These are phyloP conservation scores for Cephus sareptanus DNA, from an alignment of 2,888 invertebrate genomes.

Conservation along the genomic window DNA sequence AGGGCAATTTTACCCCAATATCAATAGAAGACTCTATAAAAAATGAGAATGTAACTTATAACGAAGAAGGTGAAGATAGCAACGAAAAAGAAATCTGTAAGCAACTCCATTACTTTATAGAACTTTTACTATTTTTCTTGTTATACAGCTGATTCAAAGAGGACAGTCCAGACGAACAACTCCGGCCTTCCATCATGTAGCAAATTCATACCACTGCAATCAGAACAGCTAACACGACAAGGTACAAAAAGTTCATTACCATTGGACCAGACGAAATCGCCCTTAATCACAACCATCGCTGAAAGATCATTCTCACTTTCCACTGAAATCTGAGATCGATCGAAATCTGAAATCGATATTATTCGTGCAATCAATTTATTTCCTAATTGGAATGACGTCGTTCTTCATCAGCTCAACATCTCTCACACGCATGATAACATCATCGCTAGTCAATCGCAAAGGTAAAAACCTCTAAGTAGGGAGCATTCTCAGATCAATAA, in stretches of 20 bases:
- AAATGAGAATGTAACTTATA: neutral
- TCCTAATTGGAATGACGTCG: neutral
- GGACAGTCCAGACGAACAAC: neutral
- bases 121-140: neutral
- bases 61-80: neutral
- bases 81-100: neutral
- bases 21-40: neutral
- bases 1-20: neutral
- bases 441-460: neutral
- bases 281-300: neutral
- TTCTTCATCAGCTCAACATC: neutral
- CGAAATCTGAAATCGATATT: too few relatives aligned
- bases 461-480: neutral
- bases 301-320: neutral
- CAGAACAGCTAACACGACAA: neutral
- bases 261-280: neutral
- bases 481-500: neutral
- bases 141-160: neutral
- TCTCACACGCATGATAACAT: neutral
- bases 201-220: neutral
- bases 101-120: neutral
- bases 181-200: neutral
- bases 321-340: neutral
- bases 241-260: neutral
- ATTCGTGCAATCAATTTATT: neutral